Evolutionary conservation across 2,113 vertebrate species (phyloP).

Genomic region (Haplochromis vanheusdeni): DNA sequence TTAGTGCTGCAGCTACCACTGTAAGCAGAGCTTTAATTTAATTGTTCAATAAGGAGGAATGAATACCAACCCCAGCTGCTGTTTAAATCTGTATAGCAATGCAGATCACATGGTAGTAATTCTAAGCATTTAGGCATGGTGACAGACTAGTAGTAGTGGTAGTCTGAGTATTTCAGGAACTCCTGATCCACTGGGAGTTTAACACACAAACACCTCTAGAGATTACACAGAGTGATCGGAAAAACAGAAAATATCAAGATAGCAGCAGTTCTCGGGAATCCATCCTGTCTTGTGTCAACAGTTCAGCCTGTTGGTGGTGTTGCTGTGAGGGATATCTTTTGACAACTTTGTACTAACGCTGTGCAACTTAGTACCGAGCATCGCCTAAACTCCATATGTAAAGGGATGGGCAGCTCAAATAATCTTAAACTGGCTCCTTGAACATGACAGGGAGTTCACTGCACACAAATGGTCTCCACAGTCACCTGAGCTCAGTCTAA

Average conservation of each 20-base stretch:
- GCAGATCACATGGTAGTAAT: not conserved
- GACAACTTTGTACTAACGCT: not conserved
- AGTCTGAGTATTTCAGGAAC: not conserved
- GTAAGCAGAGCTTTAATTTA: not conserved
- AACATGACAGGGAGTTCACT: not conserved
- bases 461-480: not conserved
- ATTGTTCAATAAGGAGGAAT: not conserved
- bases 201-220: not conserved
- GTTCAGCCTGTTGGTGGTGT: not conserved
- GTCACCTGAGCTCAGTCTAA: not conserved
- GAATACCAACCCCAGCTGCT: not conserved
- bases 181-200: not conserved
- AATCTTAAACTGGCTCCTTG: not conserved
- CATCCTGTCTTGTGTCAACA: not conserved
- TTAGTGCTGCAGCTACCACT: not conserved
- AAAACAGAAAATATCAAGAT: not conserved
- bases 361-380: not conserved
- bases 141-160: rapidly evolving
- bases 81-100: not conserved
- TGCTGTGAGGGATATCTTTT: not conserved
- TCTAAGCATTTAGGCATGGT: not conserved
- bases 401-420: rapidly evolving
- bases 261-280: not conserved
- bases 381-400: not conserved
- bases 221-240: not conserved